Conservation (phyloP, 1,140 invertebrate genomes). For the Calliopsis andreniformis region DNA sequence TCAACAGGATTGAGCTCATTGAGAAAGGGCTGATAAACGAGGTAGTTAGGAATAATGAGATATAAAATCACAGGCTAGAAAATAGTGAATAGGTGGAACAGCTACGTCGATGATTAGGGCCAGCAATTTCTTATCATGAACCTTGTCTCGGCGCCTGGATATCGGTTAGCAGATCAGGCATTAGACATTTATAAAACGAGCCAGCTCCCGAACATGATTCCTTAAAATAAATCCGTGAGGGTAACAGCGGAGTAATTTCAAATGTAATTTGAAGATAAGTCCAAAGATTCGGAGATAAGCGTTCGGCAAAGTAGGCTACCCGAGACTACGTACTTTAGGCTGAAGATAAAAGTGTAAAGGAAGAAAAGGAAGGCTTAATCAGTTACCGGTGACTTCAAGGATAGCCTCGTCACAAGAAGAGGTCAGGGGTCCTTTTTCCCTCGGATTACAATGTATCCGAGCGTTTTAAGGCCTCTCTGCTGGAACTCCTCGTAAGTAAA, state of each 20-base stretch:
- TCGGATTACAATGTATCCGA: background rate
- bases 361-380: conserved; percentile 8
- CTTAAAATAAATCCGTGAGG: conserved; percentile 18
- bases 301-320: conserved; percentile 28
- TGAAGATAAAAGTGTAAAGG: conserved; percentile 16
- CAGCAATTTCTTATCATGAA: background rate
- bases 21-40: background rate
- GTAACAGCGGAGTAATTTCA: background rate
- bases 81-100: background rate
- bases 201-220: conserved; percentile 1
- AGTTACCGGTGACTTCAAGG: background rate
- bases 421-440: background rate
- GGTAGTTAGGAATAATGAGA: background rate
- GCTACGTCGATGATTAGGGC: background rate
- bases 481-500: background rate
- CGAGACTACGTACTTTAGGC: background rate
- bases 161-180: conserved; percentile 10
- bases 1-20: background rate
- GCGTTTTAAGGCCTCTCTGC: background rate
- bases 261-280: conserved; percentile 11
- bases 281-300: conserved; percentile 11
- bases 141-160: background rate
- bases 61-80: background rate
- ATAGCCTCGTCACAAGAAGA: background rate
- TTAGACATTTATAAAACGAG: background rate